A percentile compares a stretch with the other conserved stretches of the same genome.
Conservation (phyloP, 1,140 invertebrate genomes). For the Solenopsis invicta region DNA sequence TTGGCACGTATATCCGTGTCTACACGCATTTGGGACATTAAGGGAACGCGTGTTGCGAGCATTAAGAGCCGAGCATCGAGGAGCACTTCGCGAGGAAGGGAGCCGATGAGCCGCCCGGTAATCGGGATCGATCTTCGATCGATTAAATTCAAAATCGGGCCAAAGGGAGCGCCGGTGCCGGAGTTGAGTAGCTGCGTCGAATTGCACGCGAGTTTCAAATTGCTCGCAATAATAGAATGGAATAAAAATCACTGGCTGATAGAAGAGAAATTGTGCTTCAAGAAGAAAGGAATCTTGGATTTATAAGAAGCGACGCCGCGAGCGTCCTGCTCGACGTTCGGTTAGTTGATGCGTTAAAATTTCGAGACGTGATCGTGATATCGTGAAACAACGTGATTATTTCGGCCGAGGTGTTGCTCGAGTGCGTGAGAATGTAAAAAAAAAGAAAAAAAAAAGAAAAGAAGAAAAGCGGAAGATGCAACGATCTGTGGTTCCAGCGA, state of each 20-base stretch:
- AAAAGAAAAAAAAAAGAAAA: not conserved
- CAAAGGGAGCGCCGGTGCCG: constrained; percentile 2
- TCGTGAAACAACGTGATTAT: constrained; percentile 2
- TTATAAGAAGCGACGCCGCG: not conserved
- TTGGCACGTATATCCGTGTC: constrained; percentile 24
- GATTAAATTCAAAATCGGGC: constrained; percentile 56
- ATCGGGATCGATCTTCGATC: constrained; percentile 46
- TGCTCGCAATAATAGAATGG: not conserved
- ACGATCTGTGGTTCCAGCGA: not conserved
- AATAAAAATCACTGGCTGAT: not conserved
- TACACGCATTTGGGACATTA: constrained; percentile 35
- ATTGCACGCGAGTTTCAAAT: constrained; percentile 35
- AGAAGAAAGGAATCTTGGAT: too few species aligned
- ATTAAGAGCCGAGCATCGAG: constrained; percentile 39
- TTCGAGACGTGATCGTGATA: not conserved
- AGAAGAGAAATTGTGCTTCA: not conserved
- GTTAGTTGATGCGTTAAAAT: not conserved
- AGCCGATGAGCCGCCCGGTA: constrained; percentile 19
- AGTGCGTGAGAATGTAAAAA: not conserved
- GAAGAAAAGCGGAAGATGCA: not conserved
- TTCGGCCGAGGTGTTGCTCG: not conserved
- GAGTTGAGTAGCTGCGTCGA: constrained; percentile 23
- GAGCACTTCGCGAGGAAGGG: constrained; percentile 20
- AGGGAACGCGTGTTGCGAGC: constrained; percentile 45
- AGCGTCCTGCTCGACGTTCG: not conserved